These are phyloP conservation scores for Paramisgurnus dabryanus DNA, from an alignment of 2,113 vertebrate species.

Conservation along the genomic window DNA sequence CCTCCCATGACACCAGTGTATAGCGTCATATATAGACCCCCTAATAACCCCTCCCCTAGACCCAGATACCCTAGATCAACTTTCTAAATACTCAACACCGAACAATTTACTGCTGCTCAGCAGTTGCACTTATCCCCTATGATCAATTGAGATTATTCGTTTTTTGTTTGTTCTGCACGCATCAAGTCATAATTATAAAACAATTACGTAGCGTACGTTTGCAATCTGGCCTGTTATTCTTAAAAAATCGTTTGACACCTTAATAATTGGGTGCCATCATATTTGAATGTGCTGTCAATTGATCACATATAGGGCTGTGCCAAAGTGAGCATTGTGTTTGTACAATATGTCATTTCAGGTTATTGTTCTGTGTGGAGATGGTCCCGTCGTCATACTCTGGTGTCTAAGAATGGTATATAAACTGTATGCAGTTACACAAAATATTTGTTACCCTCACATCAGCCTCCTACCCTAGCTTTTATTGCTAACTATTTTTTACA, in stretches of 20 bases:
- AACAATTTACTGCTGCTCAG: not conserved
- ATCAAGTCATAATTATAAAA: not conserved
- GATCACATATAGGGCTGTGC: slow-evolving; percentile 39
- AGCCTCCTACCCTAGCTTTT: slow-evolving; percentile 45
- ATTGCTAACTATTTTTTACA: slow-evolving; percentile 54
- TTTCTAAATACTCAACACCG: not conserved
- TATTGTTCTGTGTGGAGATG: slow-evolving; percentile 29
- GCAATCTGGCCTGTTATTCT: not conserved
- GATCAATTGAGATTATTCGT: slow-evolving; percentile 7
- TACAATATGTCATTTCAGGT: slow-evolving; percentile 33
- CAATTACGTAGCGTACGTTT: not conserved
- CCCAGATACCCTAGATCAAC: not conserved
- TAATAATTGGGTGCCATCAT: slow-evolving; percentile 13
- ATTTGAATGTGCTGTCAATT: slow-evolving; percentile 33
- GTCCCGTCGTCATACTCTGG: slow-evolving; percentile 39
- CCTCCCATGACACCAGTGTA: slow-evolving; percentile 53
- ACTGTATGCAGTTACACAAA: slow-evolving; percentile 52
- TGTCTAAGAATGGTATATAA: slow-evolving; percentile 52
- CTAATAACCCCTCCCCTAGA: not conserved
- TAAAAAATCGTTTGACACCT: not conserved
- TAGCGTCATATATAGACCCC: slow-evolving; percentile 35
- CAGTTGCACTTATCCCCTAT: slow-evolving; percentile 12
- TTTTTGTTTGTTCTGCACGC: not conserved
- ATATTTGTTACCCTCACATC: slow-evolving; percentile 29
- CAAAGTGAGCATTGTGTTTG: slow-evolving; percentile 37